Conservation (phyloP, 2,113 vertebrate species). For the Gasterosteus aculeatus region DNA sequence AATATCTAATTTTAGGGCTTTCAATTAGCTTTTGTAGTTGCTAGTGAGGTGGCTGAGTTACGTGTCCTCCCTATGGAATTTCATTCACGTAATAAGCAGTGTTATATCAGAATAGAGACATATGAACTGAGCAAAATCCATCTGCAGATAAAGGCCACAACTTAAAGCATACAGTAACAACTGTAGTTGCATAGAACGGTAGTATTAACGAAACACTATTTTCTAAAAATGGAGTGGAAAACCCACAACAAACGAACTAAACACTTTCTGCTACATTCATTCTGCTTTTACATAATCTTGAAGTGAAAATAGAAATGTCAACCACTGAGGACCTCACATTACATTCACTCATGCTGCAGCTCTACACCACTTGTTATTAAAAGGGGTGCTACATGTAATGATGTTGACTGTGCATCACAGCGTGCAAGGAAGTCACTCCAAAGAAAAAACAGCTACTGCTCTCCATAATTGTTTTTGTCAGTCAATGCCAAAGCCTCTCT, state of each 20-base stretch:
- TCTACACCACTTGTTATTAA: constrained; percentile 4
- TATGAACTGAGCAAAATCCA: neutral
- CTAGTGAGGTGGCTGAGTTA: neutral
- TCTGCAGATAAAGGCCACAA: neutral
- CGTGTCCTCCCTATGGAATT: neutral
- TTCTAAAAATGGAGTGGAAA: constrained; percentile 8
- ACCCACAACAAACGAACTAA: constrained; percentile 3
- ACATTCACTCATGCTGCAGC: neutral
- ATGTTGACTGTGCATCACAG: constrained; percentile 18
- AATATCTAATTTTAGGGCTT: neutral
- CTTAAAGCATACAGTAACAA: constrained; percentile 1
- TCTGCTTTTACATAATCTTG: neutral
- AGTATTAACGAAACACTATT: constrained; percentile 1
- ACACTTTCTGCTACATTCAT: constrained; percentile 9
- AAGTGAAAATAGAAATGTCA: constrained; percentile 13
- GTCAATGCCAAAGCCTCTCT: constrained; percentile 19
- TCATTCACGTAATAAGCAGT: neutral
- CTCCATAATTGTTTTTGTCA: constrained; percentile 9
- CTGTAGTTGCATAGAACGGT: constrained; percentile 35
- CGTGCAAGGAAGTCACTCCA: constrained; percentile 24
- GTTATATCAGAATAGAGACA: neutral
- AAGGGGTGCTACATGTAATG: neutral
- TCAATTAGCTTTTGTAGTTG: neutral
- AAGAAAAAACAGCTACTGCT: constrained; percentile 26
- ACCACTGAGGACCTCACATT: neutral